Evolutionary conservation across 1,140 invertebrate species (phyloP).

Genomic region (Sarcophaga bullata): DNA sequence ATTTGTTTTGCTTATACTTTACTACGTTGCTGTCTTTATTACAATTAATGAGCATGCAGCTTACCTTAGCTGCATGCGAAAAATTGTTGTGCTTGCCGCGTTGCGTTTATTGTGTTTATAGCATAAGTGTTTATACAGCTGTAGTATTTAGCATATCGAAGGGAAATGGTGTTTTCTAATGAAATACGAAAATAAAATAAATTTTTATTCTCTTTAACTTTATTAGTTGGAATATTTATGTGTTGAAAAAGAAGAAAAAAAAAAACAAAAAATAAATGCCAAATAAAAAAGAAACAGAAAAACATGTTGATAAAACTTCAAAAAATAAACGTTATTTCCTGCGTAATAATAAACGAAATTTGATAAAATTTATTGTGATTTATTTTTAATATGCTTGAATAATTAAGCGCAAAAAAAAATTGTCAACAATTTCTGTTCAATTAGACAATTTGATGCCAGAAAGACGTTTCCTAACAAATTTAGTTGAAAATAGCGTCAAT

Average conservation of each 20-base stretch:
- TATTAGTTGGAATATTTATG: slow-evolving; percentile 26
- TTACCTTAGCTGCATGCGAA: too few relatives aligned
- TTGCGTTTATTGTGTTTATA: neutral
- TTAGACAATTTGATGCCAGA: neutral
- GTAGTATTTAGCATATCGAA: too few relatives aligned
- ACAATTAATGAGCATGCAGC: too few relatives aligned
- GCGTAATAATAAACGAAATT: too few relatives aligned
- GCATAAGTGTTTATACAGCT: neutral
- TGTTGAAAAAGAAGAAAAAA: neutral
- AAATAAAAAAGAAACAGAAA: neutral
- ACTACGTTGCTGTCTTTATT: too few relatives aligned
- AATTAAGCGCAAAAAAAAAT: neutral
- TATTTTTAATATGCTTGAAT: neutral
- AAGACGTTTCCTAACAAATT: too few relatives aligned
- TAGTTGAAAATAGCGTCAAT: too few relatives aligned
- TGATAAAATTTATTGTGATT: neutral
- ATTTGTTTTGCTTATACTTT: too few relatives aligned
- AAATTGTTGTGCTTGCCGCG: too few relatives aligned
- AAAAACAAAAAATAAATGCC: neutral
- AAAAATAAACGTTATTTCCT: too few relatives aligned
- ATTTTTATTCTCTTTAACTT: slow-evolving; percentile 12
- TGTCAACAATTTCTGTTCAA: neutral
- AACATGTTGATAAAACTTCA: too few relatives aligned
- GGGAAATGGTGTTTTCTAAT: too few relatives aligned
- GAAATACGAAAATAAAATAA: neutral